These are phyloP conservation scores for Rugalucina vietnamica DNA, from an alignment of 2,888 invertebrate species.

Conservation along the genomic window DNA sequence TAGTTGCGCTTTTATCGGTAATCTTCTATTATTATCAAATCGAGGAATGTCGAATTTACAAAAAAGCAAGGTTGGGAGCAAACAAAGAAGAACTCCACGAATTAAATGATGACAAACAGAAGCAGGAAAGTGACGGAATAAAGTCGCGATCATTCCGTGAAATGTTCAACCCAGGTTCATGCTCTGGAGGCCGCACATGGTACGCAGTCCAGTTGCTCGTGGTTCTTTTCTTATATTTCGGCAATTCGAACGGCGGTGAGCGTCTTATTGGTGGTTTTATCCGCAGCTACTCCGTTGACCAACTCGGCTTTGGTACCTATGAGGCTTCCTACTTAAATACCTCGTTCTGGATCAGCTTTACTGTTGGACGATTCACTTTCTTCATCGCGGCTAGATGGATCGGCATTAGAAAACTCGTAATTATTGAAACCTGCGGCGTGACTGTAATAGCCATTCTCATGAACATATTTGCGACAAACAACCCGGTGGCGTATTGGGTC, in stretches of 20 bases:
- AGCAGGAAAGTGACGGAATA: not conserved
- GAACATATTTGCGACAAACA: slow-evolving; percentile 61
- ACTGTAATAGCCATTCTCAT: slow-evolving; percentile 56
- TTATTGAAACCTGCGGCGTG: slow-evolving; percentile 58
- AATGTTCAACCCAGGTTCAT: slow-evolving; percentile 67
- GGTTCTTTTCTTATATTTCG: slow-evolving; percentile 65
- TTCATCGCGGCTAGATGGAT: slow-evolving; percentile 63
- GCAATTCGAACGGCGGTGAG: slow-evolving; percentile 69
- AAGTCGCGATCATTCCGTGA: not conserved
- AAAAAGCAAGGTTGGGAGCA: too few species aligned
- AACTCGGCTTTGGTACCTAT: slow-evolving; percentile 60
- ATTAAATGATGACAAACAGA: not conserved
- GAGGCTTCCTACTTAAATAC: slow-evolving; percentile 69
- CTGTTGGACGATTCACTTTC: slow-evolving; percentile 64
- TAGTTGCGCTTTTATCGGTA: slow-evolving; percentile 52
- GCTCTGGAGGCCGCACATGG: slow-evolving; percentile 60
- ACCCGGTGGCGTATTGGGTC: slow-evolving; percentile 63
- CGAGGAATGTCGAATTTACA: slow-evolving; percentile 11
- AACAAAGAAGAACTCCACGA: too few species aligned
- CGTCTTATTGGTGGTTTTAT: slow-evolving; percentile 70
- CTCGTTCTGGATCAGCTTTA: slow-evolving; percentile 72
- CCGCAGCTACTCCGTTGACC: slow-evolving; percentile 70
- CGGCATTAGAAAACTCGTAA: slow-evolving; percentile 59
- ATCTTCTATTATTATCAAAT: slow-evolving; percentile 64
- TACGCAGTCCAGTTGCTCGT: slow-evolving; percentile 64